phyloP scores from a whole-genome alignment of 2,888 invertebrate genomes.

The Agapostemon virescens region DNA sequence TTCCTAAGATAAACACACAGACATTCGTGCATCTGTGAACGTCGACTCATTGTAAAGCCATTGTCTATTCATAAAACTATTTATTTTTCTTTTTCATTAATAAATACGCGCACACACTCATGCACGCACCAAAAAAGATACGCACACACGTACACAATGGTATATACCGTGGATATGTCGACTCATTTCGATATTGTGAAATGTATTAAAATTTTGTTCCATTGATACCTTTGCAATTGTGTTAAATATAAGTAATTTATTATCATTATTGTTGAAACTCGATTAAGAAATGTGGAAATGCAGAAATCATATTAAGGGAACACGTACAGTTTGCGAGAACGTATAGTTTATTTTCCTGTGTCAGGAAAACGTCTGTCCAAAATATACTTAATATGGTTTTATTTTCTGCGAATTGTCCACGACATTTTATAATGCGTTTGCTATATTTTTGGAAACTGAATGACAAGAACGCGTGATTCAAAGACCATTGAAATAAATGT shows the following conservation, averaged over 20 bases:
- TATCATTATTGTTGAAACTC: background rate
- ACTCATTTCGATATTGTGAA: slow-evolving; percentile 24
- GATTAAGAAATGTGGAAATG: background rate
- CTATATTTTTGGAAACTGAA: background rate
- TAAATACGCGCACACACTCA: background rate
- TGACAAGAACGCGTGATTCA: slow-evolving; percentile 22
- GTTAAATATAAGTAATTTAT: slow-evolving; percentile 29
- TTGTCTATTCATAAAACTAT: slow-evolving; percentile 21
- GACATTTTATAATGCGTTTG: slow-evolving; percentile 2
- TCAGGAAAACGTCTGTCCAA: slow-evolving; percentile 26
- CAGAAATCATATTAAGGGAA: slow-evolving; percentile 12
- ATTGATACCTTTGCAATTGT: slow-evolving; percentile 7
- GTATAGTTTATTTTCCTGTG: slow-evolving; percentile 20
- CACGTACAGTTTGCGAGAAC: background rate
- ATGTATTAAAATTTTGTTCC: slow-evolving; percentile 4
- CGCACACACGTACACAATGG: background rate
- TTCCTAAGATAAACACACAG: slow-evolving; percentile 2
- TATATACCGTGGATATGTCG: background rate
- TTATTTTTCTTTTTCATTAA: slow-evolving; percentile 36
- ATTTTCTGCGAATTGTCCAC: slow-evolving; percentile 4
- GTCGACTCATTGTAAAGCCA: slow-evolving; percentile 36
- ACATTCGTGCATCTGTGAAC: slow-evolving; percentile 26
- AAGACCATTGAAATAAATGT: slow-evolving; percentile 38
- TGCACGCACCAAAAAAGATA: background rate
- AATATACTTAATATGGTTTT: slow-evolving; percentile 23